phyloP scores from a whole-genome alignment of 2,113 vertebrate species.

The Phrynosoma platyrhinos region DNA sequence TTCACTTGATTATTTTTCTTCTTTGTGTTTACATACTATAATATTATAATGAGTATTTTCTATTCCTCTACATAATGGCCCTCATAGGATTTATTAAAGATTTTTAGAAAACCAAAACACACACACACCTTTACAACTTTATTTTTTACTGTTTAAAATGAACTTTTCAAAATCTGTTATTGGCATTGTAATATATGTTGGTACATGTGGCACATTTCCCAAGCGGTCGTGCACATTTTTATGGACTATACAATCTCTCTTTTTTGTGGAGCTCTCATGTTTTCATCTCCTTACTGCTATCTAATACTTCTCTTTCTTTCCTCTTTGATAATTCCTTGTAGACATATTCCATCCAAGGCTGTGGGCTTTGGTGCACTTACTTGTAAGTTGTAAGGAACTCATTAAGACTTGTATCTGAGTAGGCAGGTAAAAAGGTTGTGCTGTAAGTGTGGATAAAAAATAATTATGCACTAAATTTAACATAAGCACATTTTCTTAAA shows the following conservation, averaged over 20 bases:
- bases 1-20: conserved; percentile 39
- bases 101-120: not conserved
- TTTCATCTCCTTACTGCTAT: not conserved
- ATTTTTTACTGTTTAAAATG: not conserved
- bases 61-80: not conserved
- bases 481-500: not conserved
- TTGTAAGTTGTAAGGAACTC: not conserved
- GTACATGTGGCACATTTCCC: not conserved
- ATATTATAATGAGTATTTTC: not conserved
- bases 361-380: no score
- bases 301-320: not conserved
- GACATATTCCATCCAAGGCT: not conserved
- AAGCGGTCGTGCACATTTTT: not conserved
- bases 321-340: not conserved
- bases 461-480: not conserved
- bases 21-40: not conserved
- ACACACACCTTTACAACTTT: not conserved
- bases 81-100: not conserved
- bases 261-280: no score
- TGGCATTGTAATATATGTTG: not conserved
- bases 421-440: not conserved
- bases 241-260: not conserved
- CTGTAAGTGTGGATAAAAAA: not conserved
- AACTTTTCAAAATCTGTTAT: not conserved
- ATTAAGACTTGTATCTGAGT: not conserved